Evolutionary conservation across 2,113 vertebrate genomes (phyloP), one percentile per base, ranked within the genome.

Genomic region (Chascanopsetta lugubris): DNA sequence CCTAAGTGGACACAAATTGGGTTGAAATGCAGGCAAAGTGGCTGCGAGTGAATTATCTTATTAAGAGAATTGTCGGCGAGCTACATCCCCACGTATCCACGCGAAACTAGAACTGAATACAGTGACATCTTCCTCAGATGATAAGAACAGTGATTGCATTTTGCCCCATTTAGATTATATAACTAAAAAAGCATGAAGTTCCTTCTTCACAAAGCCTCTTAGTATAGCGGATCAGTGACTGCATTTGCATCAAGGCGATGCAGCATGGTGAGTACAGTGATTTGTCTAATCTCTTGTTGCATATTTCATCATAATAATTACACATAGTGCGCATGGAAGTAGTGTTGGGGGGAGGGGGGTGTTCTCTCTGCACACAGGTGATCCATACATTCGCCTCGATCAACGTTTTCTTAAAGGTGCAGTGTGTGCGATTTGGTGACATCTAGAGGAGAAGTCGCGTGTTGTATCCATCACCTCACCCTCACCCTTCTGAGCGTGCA

Each of bases 161-260:
- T 87, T 87, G 86, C 59, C 82, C 87, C 76, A 85, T 90, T 92
- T 90, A 84, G 88, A 91, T 92, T 92, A 88, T 88, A 89, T 88
- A 86, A 89, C 89, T 89, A 90, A 92, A 93, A 88, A 92, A 88
- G 84, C 92, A 85, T 93, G 88, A 92, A 89, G 83, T 89, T 89
- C 83, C 84, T 77, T 82, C 84, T 77, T 55, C 80, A 91, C 89
- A 92, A 93, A 92, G 91, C 91, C 90, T 91, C 91, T 93, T 93
- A 93, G 89, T 79, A 86, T 80, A 86, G 80, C 77, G 83, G 87
- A 92, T 93, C 91, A 92, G 89, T 85, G 87, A 61, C 80, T 84
- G 85, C 69, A 91, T 91, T 93, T 90, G 90, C 91, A 92, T 93
- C 64, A 71, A 86, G 85, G 71, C 84, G 61, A 84, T 87, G 78